Evolutionary conservation across 2,797 vertebrate genomes (phyloP), one percentile per base, ranked within the genome.

Genomic region (Champsocephalus gunnari): DNA sequence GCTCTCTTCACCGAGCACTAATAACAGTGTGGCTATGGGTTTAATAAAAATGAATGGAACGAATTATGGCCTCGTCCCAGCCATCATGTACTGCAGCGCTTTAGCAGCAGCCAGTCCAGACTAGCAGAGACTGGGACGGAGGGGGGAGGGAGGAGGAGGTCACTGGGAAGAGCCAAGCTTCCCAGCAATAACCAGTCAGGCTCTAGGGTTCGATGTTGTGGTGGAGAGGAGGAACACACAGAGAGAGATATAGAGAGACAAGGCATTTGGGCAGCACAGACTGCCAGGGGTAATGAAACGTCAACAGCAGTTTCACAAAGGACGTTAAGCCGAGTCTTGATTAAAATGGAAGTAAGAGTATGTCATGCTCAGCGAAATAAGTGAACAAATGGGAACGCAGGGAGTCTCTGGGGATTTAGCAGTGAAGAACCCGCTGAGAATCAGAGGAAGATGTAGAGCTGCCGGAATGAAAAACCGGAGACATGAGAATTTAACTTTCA

Each of bases 41-140:
- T 93, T 91, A 94, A 94, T 94, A 92, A 92, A 94, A 91, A 90
- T 89, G 92, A 90, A 93, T 93, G 92, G 92, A 93, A 93, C 88
- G 80, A 93, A 93, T 93, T 91, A 94, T 90, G 87, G 87, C 79
- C 82, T 73, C 71, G 69, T 90, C 87, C 86, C 85, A 84, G 87
- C 77, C 88, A 82, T 92, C 88, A 72, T 88, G 85, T 80, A 83
- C 82, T 85, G 86, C 76, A 76, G 71, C 21, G 43, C 86, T 88
- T 90, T 86, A 90, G 75, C 58, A 70, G 87, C 80, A 84, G 82
- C 84, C 75, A 80, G 88, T 79, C 83, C 85, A 89, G 87, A 82
- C 82, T 78, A 83, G 75, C 64, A 67, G 47, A 88, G 87, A 76
- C 75, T 70, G 82, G 84, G 82, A 83, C 70, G 73, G 55, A 81